Evolutionary conservation across 2,113 vertebrate species (phyloP).

Genomic region (Protobothrops mucrosquamatus): DNA sequence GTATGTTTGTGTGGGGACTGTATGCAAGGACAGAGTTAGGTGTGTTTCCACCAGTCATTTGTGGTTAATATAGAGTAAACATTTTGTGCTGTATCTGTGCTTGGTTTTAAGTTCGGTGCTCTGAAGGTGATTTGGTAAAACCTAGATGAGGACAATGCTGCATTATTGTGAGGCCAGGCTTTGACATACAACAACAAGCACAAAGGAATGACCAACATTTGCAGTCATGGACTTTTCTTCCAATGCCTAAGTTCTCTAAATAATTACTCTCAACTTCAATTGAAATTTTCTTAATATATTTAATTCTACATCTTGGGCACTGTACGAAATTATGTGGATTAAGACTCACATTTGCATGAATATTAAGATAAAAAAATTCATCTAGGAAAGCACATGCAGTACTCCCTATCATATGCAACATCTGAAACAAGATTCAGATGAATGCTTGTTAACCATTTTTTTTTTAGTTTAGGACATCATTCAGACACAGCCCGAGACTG

Average conservation of each 20-base stretch:
- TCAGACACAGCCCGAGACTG: not conserved
- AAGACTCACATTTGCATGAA: not conserved
- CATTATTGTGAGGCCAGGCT: not conserved
- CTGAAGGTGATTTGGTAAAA: not conserved
- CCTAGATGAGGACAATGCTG: not conserved
- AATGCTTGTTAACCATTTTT: not conserved
- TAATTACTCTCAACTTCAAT: not conserved
- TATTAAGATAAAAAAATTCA: not conserved
- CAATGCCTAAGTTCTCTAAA: not conserved
- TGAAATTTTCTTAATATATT: not conserved
- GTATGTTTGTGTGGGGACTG: no score
- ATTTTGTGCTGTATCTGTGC: not conserved
- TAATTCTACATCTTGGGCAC: not conserved
- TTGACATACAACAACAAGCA: not conserved
- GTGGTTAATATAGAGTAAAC: not conserved
- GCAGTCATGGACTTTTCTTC: not conserved
- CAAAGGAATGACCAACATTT: not conserved
- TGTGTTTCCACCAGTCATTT: not conserved
- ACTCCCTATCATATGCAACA: not conserved
- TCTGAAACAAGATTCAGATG: not conserved
- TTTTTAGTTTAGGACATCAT: not conserved
- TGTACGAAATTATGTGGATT: not conserved
- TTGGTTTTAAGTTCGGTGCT: not conserved
- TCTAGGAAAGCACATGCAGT: not conserved
- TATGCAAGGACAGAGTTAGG: not conserved